A percentile compares a stretch with the other conserved stretches of the same genome.
Evolutionary conservation across 2,888 invertebrate genomes (phyloP).

Genomic region (Aspidapion aeneum): DNA sequence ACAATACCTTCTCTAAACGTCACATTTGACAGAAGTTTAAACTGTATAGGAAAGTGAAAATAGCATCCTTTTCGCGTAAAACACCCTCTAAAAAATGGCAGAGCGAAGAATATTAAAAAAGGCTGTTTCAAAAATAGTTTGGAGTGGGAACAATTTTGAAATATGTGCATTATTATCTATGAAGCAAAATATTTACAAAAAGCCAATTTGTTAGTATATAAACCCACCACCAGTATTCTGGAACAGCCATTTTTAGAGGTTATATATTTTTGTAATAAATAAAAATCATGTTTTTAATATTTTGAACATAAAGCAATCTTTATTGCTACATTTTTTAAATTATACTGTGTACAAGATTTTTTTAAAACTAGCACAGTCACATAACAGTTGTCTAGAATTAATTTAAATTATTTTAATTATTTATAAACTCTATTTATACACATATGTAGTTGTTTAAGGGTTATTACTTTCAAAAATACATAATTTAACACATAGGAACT

Average conservation of each 20-base stretch:
- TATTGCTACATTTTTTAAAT: conserved; percentile 46
- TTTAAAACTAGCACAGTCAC: background rate
- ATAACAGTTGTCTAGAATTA: background rate
- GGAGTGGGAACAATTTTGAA: conserved; percentile 33
- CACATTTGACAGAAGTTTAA: background rate
- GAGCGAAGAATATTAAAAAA: conserved; percentile 34
- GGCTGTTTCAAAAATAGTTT: conserved; percentile 42
- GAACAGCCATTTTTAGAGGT: conserved; percentile 49
- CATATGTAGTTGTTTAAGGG: background rate
- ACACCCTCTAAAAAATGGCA: background rate
- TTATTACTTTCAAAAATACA: conserved; percentile 11
- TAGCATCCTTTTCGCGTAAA: too few relatives aligned
- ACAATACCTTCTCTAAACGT: background rate
- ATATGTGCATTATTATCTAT: background rate
- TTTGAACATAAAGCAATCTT: conserved; percentile 46
- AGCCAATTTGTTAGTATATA: conserved; percentile 13
- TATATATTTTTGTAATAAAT: conserved; percentile 25
- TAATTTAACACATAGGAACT: conserved; percentile 15
- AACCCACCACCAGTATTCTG: conserved; percentile 45
- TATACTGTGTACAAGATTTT: conserved; percentile 34
- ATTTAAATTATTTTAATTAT: too few relatives aligned
- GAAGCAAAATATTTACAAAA: conserved; percentile 9
- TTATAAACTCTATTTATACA: background rate
- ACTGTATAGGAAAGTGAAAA: background rate
- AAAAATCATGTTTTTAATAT: conserved; percentile 28